These are phyloP conservation scores for Chionomys nivalis DNA, from an alignment of 2,113 vertebrate species.

Conservation along the genomic window DNA sequence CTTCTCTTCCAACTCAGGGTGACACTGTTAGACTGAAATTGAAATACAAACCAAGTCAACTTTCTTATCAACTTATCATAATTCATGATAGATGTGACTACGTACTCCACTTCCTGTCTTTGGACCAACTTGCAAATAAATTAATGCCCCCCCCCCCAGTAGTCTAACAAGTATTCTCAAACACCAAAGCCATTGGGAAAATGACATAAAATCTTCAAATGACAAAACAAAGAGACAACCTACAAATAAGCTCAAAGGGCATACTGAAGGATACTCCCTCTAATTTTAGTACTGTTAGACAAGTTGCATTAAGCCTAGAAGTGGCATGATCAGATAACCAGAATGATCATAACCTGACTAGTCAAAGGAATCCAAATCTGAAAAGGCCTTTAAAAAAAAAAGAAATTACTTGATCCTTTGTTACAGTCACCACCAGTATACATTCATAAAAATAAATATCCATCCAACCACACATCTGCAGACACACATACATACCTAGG, in stretches of 20 bases:
- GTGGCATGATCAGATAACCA: neutral
- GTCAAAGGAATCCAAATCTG: conserved; percentile 20
- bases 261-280: neutral
- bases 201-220: conserved; percentile 44
- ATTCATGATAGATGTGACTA: neutral
- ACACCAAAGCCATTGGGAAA: conserved; percentile 16
- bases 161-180: neutral
- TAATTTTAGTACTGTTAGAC: neutral
- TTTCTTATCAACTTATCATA: neutral
- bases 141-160: neutral
- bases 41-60: conserved; percentile 20
- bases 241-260: conserved; percentile 19
- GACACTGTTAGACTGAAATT: neutral
- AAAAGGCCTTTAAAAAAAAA: conserved; percentile 26
- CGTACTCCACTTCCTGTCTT: neutral
- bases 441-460: neutral
- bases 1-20: neutral
- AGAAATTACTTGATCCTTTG: neutral
- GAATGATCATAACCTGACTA: conserved; percentile 26
- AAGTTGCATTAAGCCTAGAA: neutral
- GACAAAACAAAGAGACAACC: neutral
- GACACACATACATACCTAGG: neutral
- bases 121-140: neutral
- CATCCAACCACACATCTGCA: neutral
- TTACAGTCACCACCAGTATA: neutral